A percentile compares a stretch with the other conserved stretches of the same genome.
Evolutionary conservation across 2,888 invertebrate species (phyloP).

Genomic region (Plusia festucae): DNA sequence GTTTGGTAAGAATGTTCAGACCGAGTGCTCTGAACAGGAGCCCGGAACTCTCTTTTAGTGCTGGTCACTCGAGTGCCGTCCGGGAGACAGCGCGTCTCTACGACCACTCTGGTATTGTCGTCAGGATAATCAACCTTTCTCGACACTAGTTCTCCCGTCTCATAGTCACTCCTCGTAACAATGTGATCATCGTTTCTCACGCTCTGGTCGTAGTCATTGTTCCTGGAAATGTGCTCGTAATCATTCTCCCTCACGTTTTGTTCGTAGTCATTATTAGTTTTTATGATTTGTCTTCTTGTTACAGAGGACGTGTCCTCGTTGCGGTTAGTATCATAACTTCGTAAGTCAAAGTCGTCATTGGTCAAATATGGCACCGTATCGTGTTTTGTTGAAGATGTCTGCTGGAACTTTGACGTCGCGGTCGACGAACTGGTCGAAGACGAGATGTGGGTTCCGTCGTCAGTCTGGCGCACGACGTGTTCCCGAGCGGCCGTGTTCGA

Average conservation of each 20-base stretch:
- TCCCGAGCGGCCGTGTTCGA: constrained; percentile 79
- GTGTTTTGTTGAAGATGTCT: constrained; percentile 75
- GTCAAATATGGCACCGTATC: constrained; percentile 77
- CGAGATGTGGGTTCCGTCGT: constrained; percentile 78
- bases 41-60: constrained; percentile 91
- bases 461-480: constrained; percentile 79
- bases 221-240: constrained; percentile 67
- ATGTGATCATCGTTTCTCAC: constrained; percentile 57
- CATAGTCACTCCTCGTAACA: constrained; percentile 64
- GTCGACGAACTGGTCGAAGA: constrained; percentile 78
- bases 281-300: constrained; percentile 62
- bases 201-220: constrained; percentile 44
- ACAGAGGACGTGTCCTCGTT: constrained; percentile 65
- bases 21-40: constrained; percentile 74
- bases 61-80: constrained; percentile 92
- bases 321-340: constrained; percentile 68
- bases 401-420: constrained; percentile 77
- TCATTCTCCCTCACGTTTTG: constrained; percentile 64
- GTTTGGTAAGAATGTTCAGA: constrained; percentile 77
- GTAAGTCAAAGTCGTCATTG: constrained; percentile 71
- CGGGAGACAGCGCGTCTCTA: constrained; percentile 91
- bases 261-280: constrained; percentile 63
- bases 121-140: constrained; percentile 90
- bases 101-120: constrained; percentile 91
- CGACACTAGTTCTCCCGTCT: constrained; percentile 87